Base-by-base conservation (phyloP, 2,888 invertebrate species). In the Eremobia ochroleuca region DNA sequence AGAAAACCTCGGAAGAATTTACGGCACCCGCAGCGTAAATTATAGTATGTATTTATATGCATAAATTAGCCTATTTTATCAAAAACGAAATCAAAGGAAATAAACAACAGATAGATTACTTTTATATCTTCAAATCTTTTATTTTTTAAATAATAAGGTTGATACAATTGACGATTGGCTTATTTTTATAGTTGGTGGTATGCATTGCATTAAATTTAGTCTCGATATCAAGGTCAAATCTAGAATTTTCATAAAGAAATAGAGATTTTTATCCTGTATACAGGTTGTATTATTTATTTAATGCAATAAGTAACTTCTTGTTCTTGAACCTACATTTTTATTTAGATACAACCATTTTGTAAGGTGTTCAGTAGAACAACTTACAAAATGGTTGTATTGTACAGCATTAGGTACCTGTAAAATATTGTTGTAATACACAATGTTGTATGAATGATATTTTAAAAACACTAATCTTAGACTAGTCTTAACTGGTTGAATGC, bases 41-140 rank as follows among this genome's bases (percentile, higher is more conserved):
- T 79, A 34, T 43, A 79, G 78, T 78, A 78, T 55, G 77, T 77
- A 28, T 11, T 46, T 52, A 4, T 4, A 15, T 15, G 34, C 11
- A 34, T 61, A 11, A 61, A 34, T 25, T 34, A 11, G 34, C 15
- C 21, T 40, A 21, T 52, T 75, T 37, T 21, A 8, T 18, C 0
- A 62, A n/a, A 15, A 37, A 15, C 15, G 3, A n/a, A 31, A 61
- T 59, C 9, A 59, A 31, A 59, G 4, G 21, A 31, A 34, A 34
- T 62, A 15, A 8, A 59, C 15, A 31, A 59, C 4, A 21, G 21
- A 34, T 61, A 61, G 21, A 34, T 31, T 4, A 9, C 11, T 34
- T 34, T 21, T 25, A 2, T 34, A 25, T 4, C 18, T 59, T 31
- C 18, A 31, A 31, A 18, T 31, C 28, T 43, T 43, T 11, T n/a